Evolutionary conservation across 1,140 invertebrate species (phyloP), one percentile per base, ranked within the genome.

Genomic region (Diorhabda carinulata): DNA sequence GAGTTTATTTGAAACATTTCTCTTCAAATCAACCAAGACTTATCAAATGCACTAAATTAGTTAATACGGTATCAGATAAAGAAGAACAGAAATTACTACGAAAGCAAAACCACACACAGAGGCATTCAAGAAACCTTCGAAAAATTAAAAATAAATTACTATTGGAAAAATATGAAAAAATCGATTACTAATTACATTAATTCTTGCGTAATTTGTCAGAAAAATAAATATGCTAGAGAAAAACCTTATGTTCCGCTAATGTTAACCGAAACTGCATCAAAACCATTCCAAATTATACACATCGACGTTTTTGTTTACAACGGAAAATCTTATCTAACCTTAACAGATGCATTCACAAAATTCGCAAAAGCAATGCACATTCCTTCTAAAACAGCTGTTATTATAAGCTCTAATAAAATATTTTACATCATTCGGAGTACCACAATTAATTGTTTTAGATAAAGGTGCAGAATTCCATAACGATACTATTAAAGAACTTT

Each of bases 41-140:
- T 6, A 56, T 69, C 58, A 69, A 56, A 44, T 69, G 52, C 47
- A 64, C 61, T 3, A 68, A 64, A 64, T 42, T 65, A 43, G 10
- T 69, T 7, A 69, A 69, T 25, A 69, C 57, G 42, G 59, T 66
- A 43, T 47, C 47, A 66, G 42, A 70, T 66, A 68, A n/a, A 25
- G 70, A 57, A 69, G 43, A 70, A 65, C 65, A 60, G 70, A 70
- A 41, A 70, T 44, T 44, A 73, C n/a, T 52, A 73, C 43, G 60
- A 70, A 72, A 61, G 71, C 59, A 65, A 70, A 70, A 59, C 57
- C 7, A 73, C 68, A 9, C 72, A 70, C 67, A 6, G 69, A 42
- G 72, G 69, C 9, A 71, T 71, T 57, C 57, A 63, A 8, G 66
- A 71, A 61, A 68, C 63, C 5, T 52, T 64, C 7, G 66, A 70